Percentiles rank a stretch among this genome's conserved stretches.
Evolutionary conservation across 1,140 invertebrate genomes (phyloP).

Genomic region (Camponotus pennsylvanicus): DNA sequence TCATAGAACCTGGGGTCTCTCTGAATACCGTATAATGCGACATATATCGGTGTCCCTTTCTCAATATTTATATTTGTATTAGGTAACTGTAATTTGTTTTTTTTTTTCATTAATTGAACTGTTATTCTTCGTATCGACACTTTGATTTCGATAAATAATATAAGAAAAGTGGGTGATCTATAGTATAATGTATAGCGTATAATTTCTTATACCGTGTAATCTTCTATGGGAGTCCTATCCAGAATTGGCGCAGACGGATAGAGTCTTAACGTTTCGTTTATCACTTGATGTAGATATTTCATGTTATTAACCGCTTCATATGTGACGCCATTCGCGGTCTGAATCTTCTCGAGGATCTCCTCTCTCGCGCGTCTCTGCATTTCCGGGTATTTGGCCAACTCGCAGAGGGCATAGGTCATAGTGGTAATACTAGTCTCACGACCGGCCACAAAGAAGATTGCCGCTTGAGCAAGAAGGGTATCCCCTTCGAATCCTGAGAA

Average conservation of each 20-base stretch:
- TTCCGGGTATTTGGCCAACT: conserved; percentile 80
- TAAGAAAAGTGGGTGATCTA: not conserved
- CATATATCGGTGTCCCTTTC: conserved; percentile 78
- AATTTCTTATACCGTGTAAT: conserved; percentile 74
- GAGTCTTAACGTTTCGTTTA: conserved; percentile 84
- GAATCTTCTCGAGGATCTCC: conserved; percentile 86
- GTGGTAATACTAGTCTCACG: conserved; percentile 86
- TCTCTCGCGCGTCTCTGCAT: conserved; percentile 84
- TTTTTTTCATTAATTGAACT: conserved; percentile 2
- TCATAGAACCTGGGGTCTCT: conserved; percentile 80
- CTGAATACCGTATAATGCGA: conserved; percentile 80
- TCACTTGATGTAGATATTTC: conserved; percentile 76
- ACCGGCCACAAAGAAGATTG: conserved; percentile 85
- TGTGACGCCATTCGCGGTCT: conserved; percentile 62
- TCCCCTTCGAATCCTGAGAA: conserved; percentile 71
- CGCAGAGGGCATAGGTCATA: conserved; percentile 81
- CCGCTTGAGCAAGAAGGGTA: conserved; percentile 74
- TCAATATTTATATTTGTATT: conserved; percentile 80
- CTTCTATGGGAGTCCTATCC: conserved; percentile 83
- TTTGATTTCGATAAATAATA: not conserved
- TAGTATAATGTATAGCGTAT: not conserved
- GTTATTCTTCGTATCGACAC: not conserved
- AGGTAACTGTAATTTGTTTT: conserved; percentile 76
- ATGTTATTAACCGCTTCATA: conserved; percentile 73
- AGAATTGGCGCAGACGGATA: conserved; percentile 87